Conservation (phyloP, 2,113 vertebrate species). For the Polypterus bichir region DNA sequence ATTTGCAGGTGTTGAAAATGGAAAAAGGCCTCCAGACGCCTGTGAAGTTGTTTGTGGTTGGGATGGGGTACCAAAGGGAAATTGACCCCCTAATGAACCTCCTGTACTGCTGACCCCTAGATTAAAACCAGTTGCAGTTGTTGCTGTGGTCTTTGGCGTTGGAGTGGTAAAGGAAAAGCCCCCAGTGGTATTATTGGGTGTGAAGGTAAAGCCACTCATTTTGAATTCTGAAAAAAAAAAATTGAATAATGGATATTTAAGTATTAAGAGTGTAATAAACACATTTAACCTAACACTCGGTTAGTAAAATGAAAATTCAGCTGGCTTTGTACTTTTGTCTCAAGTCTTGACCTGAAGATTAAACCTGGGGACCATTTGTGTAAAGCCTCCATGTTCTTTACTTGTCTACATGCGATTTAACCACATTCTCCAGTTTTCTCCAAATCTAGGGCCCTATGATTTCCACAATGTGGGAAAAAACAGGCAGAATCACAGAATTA, state of each 20-base stretch:
- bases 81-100: constrained; percentile 32
- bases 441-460: too few relatives aligned
- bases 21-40: constrained; percentile 37
- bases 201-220: constrained; percentile 73
- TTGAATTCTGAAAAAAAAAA: constrained; percentile 10
- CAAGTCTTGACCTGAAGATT: too few relatives aligned
- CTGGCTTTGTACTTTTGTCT: too few relatives aligned
- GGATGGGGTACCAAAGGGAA: constrained; percentile 41
- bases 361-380: too few relatives aligned
- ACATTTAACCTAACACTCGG: too few relatives aligned
- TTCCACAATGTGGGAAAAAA: too few relatives aligned
- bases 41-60: constrained; percentile 25
- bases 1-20: constrained; percentile 33
- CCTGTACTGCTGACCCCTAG: constrained; percentile 37
- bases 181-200: constrained; percentile 33
- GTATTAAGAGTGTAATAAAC: too few relatives aligned
- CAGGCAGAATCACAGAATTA: too few relatives aligned
- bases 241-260: background rate
- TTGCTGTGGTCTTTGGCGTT: constrained; percentile 34
- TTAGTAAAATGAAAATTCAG: too few relatives aligned
- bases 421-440: too few relatives aligned
- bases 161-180: constrained; percentile 56
- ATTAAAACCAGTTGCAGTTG: constrained; percentile 37
- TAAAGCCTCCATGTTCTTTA: too few relatives aligned
- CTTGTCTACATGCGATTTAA: too few relatives aligned